Percentiles rank a stretch among this genome's conserved stretches.
Evolutionary conservation across 1,140 invertebrate genomes (phyloP).

Genomic region (Maniola jurtina): DNA sequence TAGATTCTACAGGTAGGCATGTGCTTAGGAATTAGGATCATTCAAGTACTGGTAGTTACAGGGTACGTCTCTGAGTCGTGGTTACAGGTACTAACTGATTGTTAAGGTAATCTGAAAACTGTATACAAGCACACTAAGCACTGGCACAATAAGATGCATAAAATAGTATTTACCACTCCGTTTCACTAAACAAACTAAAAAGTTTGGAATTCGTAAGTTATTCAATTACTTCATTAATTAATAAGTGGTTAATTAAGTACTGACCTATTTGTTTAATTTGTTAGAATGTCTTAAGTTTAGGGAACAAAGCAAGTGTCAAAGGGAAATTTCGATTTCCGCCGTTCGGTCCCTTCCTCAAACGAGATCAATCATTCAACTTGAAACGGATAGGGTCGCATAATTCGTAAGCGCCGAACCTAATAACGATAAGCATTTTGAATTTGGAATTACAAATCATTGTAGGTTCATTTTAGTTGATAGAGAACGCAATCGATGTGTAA

Average conservation of each 20-base stretch:
- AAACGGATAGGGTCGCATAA: constrained; percentile 3
- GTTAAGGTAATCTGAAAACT: too few relatives aligned
- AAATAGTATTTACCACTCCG: too few relatives aligned
- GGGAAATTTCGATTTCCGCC: constrained; percentile 11
- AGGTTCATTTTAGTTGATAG: background rate
- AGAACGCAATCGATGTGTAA: too few relatives aligned
- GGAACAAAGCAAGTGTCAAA: constrained; percentile 17
- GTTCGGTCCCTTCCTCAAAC: constrained; percentile 17
- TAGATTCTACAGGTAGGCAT: too few relatives aligned
- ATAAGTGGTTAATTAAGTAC: background rate
- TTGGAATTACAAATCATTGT: background rate
- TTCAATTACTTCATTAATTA: background rate
- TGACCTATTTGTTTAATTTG: constrained; percentile 5
- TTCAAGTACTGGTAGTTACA: too few relatives aligned
- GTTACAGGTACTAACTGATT: too few relatives aligned
- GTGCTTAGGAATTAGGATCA: too few relatives aligned
- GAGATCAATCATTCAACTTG: constrained; percentile 5
- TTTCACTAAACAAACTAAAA: too few relatives aligned
- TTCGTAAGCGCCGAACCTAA: constrained; percentile 1
- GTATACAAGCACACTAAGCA: too few relatives aligned
- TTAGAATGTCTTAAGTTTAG: constrained; percentile 9
- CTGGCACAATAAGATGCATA: too few relatives aligned
- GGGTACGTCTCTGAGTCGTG: too few relatives aligned
- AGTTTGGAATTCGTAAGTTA: too few relatives aligned
- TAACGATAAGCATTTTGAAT: background rate